phyloP scores from a whole-genome alignment of 2,797 vertebrate species.

The Mus caroli region DNA sequence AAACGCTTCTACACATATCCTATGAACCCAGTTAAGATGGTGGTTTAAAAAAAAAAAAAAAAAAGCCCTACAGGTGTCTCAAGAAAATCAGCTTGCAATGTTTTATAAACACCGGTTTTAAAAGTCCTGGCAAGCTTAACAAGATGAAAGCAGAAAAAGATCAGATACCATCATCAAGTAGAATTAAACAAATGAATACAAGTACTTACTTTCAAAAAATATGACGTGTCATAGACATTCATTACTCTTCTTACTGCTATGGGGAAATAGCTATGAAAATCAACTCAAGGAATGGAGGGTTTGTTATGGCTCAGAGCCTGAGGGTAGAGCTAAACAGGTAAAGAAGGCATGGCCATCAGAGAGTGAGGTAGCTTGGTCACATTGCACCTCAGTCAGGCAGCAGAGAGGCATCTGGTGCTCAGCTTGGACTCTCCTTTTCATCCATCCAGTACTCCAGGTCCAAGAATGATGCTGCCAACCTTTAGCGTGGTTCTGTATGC shows the following conservation, averaged over 20 bases:
- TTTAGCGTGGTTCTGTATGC: background rate
- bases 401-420: background rate
- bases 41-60: background rate
- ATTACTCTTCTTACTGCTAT: background rate
- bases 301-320: background rate
- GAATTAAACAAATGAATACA: constrained; percentile 6
- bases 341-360: background rate
- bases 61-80: background rate
- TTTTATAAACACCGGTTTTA: background rate
- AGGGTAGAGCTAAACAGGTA: no score
- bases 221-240: background rate
- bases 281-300: background rate
- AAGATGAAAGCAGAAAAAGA: constrained; percentile 14
- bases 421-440: background rate
- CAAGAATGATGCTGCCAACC: background rate
- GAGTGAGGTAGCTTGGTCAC: background rate
- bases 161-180: background rate
- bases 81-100: constrained; percentile 1
- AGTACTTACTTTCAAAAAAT: background rate
- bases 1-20: constrained; percentile 25
- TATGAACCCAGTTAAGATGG: background rate
- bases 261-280: background rate
- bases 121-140: constrained; percentile 21
- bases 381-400: background rate
- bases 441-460: background rate